A percentile compares a stretch with the other conserved stretches of the same genome.
Evolutionary conservation across 2,113 vertebrate genomes (phyloP).

Genomic region (Coryphaenoides rupestris): DNA sequence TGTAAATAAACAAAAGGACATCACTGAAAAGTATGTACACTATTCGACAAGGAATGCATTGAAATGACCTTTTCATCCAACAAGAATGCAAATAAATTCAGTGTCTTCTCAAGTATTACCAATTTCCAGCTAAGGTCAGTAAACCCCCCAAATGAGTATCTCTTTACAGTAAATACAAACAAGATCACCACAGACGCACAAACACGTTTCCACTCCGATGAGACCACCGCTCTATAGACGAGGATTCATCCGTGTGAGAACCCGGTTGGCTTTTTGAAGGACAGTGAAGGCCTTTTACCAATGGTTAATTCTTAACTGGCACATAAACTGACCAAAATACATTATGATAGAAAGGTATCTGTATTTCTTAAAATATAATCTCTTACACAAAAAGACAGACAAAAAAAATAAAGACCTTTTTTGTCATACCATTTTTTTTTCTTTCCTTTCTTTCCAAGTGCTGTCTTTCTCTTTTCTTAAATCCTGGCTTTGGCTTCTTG

Average conservation of each 20-base stretch:
- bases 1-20: constrained; percentile 18
- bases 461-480: constrained; percentile 31
- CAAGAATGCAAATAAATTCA: constrained; percentile 23
- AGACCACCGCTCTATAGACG: constrained; percentile 1
- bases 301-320: constrained; percentile 37
- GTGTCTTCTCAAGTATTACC: constrained; percentile 52
- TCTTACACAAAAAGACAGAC: constrained; percentile 64
- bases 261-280: not conserved
- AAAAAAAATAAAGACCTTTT: constrained; percentile 53
- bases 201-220: constrained; percentile 19
- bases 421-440: constrained; percentile 41
- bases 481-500: constrained; percentile 56
- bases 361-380: constrained; percentile 52
- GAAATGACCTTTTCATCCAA: constrained; percentile 50
- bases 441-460: constrained; percentile 40
- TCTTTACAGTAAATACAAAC: constrained; percentile 50
- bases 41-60: constrained; percentile 11
- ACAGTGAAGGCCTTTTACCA: not conserved
- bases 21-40: constrained; percentile 21
- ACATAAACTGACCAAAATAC: constrained; percentile 7
- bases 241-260: not conserved
- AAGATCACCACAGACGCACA: not conserved
- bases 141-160: constrained; percentile 17
- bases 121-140: constrained; percentile 39
- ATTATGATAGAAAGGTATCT: constrained; percentile 17